These are phyloP conservation scores for Pogonophryne albipinna DNA, from an alignment of 2,797 vertebrate species.

Conservation along the genomic window DNA sequence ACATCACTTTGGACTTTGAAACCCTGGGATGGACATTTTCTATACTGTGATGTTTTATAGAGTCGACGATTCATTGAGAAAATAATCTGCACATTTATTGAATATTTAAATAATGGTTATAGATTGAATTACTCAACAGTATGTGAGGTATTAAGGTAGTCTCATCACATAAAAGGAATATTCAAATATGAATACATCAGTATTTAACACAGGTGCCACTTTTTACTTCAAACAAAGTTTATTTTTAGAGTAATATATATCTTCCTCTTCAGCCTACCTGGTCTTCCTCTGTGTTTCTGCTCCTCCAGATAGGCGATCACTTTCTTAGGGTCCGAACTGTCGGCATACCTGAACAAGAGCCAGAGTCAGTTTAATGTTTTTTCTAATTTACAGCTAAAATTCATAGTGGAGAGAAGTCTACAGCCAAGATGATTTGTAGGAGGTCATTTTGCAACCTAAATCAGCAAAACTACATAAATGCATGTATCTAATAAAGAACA, in stretches of 20 bases:
- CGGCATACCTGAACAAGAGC: conserved; percentile 86
- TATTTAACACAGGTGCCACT: too few species aligned
- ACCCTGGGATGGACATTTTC: too few species aligned
- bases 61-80: too few species aligned
- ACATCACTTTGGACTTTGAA: too few species aligned
- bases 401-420: neutral
- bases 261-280: conserved; percentile 74
- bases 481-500: neutral
- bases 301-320: conserved; percentile 88
- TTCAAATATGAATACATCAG: too few species aligned
- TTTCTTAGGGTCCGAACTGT: conserved; percentile 80
- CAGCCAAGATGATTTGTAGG: neutral
- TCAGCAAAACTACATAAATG: neutral
- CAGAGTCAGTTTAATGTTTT: neutral
- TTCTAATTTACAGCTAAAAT: neutral
- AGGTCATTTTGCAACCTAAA: too few species aligned
- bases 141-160: too few species aligned
- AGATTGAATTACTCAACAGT: too few species aligned
- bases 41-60: too few species aligned
- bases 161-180: too few species aligned
- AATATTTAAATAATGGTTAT: too few species aligned
- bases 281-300: conserved; percentile 84
- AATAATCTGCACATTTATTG: too few species aligned
- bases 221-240: neutral
- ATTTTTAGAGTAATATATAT: neutral